These are phyloP conservation scores for Phyllotis vaccarum DNA, from an alignment of 2,797 vertebrate species.

Conservation along the genomic window DNA sequence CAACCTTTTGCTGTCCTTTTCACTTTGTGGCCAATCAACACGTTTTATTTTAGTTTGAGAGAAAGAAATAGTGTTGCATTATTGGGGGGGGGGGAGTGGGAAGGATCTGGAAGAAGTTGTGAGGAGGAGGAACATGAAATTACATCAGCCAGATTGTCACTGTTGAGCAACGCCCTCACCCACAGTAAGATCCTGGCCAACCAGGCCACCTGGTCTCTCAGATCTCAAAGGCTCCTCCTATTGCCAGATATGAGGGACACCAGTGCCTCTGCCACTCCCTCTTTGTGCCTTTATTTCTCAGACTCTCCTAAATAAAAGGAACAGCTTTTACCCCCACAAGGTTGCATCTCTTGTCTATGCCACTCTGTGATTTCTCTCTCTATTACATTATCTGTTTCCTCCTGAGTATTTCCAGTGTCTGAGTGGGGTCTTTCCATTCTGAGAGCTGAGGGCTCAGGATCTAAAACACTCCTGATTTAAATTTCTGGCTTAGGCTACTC, in stretches of 20 bases:
- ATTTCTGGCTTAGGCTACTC: not conserved
- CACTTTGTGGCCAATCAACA: not conserved
- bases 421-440: not conserved
- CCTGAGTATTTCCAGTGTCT: not conserved
- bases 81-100: not conserved
- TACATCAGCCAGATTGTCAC: not conserved
- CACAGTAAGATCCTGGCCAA: not conserved
- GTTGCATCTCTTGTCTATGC: not conserved
- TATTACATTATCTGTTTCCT: not conserved
- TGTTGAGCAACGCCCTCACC: not conserved
- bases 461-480: not conserved
- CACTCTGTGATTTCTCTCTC: not conserved
- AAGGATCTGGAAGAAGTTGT: not conserved
- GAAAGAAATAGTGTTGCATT: not conserved
- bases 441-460: not conserved
- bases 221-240: not conserved
- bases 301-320: slow-evolving; percentile 21
- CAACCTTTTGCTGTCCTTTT: not conserved
- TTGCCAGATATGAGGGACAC: not conserved
- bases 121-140: not conserved
- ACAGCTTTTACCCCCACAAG: not conserved
- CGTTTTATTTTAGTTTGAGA: not conserved
- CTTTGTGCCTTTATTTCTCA: not conserved
- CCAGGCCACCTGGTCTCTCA: not conserved
- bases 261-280: not conserved